Evolutionary conservation across 2,888 invertebrate species (phyloP).

Genomic region (Ditylenchus weischeri): DNA sequence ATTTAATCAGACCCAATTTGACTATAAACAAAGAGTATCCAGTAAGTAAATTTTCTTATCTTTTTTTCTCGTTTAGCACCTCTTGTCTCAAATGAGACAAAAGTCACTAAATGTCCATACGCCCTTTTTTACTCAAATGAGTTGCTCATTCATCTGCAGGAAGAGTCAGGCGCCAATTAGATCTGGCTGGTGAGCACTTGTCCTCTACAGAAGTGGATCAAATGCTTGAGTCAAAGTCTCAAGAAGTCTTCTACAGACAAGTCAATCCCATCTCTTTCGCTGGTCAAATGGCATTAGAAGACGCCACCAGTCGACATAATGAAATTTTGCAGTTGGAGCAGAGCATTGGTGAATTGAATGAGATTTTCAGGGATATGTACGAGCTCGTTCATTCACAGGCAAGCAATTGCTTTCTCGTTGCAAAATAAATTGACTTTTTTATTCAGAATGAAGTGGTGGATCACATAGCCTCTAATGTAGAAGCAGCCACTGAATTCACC

Average conservation of each 20-base stretch:
- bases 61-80: neutral
- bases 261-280: slow-evolving; percentile 50
- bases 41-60: slow-evolving; percentile 31
- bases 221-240: slow-evolving; percentile 47
- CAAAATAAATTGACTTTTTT: neutral
- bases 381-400: slow-evolving; percentile 74
- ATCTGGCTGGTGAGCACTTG: slow-evolving; percentile 49
- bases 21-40: slow-evolving; percentile 54
- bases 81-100: neutral
- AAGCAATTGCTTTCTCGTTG: neutral
- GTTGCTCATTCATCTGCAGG: slow-evolving; percentile 28
- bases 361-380: slow-evolving; percentile 99
- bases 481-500: slow-evolving; percentile 32
- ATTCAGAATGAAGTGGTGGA: slow-evolving; percentile 45
- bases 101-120: neutral
- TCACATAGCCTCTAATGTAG: slow-evolving; percentile 49
- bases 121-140: neutral
- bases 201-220: slow-evolving; percentile 45
- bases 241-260: slow-evolving; percentile 52
- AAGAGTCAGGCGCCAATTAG: slow-evolving; percentile 53
- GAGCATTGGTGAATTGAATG: slow-evolving; percentile 96
- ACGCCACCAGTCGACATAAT: slow-evolving; percentile 73
- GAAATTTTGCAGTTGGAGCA: slow-evolving; percentile 99
- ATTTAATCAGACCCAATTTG: slow-evolving; percentile 51
- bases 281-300: slow-evolving; percentile 49